Evolutionary conservation across 2,113 vertebrate species (phyloP), one percentile per base, ranked within the genome.

Genomic region (Zapus hudsonius): DNA sequence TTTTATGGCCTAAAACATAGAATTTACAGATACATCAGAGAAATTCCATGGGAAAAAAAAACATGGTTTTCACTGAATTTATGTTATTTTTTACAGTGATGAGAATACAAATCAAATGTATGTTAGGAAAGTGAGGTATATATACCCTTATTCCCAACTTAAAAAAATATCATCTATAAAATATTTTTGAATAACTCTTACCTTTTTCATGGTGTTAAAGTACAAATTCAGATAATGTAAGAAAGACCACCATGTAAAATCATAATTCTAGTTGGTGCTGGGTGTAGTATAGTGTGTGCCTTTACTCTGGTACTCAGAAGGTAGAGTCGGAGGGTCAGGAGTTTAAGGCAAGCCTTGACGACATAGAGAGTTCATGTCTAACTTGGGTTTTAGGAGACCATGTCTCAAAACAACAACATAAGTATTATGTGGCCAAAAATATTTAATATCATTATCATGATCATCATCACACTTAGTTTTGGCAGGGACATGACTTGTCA

Each of bases 201-300:
- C 23, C 55, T 70, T 83, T 9, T n/a, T 69, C 52, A 73, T 44
- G 57, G 20, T 76, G 67, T 81, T 73, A 91, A 92, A 83, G 72
- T 88, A 89, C 13, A 93, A 82, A 87, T 92, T 92, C 63, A 82
- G 70, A 92, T 64, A 93, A 95, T 33, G n/a, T 72, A 94, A 36
- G 23, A 80, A 76, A 82, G 47, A 73, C 36, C 90, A 66, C 16
- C 81, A 1, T 69, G 40, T 63, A 44, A 95, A 29, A 6, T 61
- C 52, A 59, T 27, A 90, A 75, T 61, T 79, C 40, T 76, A 64
- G 74, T 78, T 36, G 33, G 22, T 27, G 13, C 7, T 67, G 33
- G 33, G 63, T 42, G 36, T 52, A 7, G 23, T 36, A n/a, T 22
- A 52, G 11, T 52, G 11, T 8, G n/a, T 36, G 33, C 12, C 64